A percentile compares a stretch with the other conserved stretches of the same genome.
These are phyloP conservation scores for Solea senegalensis DNA, from an alignment of 2,113 vertebrate species.

Conservation along the genomic window DNA sequence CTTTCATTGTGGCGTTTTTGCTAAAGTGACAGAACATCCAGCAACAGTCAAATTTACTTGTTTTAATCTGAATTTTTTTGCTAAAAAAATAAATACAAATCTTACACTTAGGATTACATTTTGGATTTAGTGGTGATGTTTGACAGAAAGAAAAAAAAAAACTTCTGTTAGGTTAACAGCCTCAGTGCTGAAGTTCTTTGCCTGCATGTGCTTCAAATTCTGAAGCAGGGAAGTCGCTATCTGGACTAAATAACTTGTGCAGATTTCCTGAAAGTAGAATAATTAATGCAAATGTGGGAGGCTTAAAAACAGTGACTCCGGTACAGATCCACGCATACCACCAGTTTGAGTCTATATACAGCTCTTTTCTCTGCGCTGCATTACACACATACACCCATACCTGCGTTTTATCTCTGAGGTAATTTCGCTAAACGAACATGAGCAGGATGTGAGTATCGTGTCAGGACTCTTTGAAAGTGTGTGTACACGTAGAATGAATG, in stretches of 20 bases:
- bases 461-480: slow-evolving; percentile 54
- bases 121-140: not conserved
- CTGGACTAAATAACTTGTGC: slow-evolving; percentile 46
- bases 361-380: slow-evolving; percentile 31
- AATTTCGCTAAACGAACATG: slow-evolving; percentile 51
- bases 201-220: not conserved
- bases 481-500: slow-evolving; percentile 59
- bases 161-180: not conserved
- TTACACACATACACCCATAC: slow-evolving; percentile 44
- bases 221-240: slow-evolving; percentile 14
- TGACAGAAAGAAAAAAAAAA: slow-evolving; percentile 7
- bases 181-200: not conserved
- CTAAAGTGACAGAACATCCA: too few species aligned
- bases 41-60: too few species aligned
- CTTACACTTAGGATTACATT: not conserved
- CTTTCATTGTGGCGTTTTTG: too few species aligned
- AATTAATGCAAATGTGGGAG: slow-evolving; percentile 60
- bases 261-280: slow-evolving; percentile 49
- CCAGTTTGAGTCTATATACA: slow-evolving; percentile 38
- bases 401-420: slow-evolving; percentile 57
- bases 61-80: too few species aligned
- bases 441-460: slow-evolving; percentile 65
- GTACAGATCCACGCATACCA: slow-evolving; percentile 39
- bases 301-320: slow-evolving; percentile 43
- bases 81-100: not conserved